Evolutionary conservation across 35 echinoderm and acorn worm species (phyloP), one percentile per base, ranked within the genome.

Genomic region (Ophiothrix spiculata): DNA sequence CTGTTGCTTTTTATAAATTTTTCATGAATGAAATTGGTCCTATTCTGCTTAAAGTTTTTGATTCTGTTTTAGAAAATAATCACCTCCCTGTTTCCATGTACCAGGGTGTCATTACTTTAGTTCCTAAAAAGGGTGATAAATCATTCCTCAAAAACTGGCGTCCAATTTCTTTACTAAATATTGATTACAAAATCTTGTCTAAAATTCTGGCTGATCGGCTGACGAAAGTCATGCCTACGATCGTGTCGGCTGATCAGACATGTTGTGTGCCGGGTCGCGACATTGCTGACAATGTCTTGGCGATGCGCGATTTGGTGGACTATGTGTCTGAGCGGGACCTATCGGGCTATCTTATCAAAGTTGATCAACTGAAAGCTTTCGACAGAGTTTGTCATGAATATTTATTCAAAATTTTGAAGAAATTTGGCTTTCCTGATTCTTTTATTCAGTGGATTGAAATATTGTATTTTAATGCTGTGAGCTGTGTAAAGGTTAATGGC

Each of bases 341-440:
- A 40, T 12, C 6, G 0, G 81, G 76, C 35, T 49, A 15, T 34
- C 77, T 93, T 23, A 11, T 93, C 0, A 85, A 79, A 77, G 40
- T 93, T 36, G 91, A 93, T 85, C 81, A 87, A 56, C 33, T 63
- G 28, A 88, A 93, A 85, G 86, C 86, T 1, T 93, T 93, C 33
- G 86, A 93, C 37, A 41, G 91, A 33, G 81, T 93, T 34, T 75
- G 84, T 38, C 75, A 80, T 33, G 31, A 29, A 16, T 93, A 89
- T 77, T 36, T 93, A 0, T 33, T 37, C 33, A 38, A 87, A 12
- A 60, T 75, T 78, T 31, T 93, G 12, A 41, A n/a, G 25, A 85
- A 78, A 39, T 90, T 89, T 79, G 81, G 87, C 12, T 89, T 93
- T 19, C 87, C 80, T n/a, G 14, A 40, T 13, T 79, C 84, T 46